A percentile compares a stretch with the other conserved stretches of the same genome.
Conservation (phyloP, 2,113 vertebrate species). For the Colistium nudipinnis region DNA sequence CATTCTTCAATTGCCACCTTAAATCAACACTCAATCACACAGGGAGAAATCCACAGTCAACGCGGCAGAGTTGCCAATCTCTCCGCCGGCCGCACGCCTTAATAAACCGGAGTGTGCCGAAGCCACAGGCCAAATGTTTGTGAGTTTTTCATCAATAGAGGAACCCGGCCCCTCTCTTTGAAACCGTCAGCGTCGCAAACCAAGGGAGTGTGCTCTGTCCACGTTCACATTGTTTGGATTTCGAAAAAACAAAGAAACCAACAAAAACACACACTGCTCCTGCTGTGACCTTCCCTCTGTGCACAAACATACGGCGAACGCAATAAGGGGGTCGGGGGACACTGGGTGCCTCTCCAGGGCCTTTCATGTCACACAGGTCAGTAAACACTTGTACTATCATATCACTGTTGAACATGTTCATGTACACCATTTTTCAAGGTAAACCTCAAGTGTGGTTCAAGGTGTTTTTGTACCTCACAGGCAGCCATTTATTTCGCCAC, state of each 20-base stretch:
- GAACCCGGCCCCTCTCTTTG: slow-evolving; percentile 8
- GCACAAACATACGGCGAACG: not conserved
- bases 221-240: slow-evolving; percentile 15
- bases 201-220: slow-evolving; percentile 12
- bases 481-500: not conserved
- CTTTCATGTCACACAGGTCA: too few relatives aligned
- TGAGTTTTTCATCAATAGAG: slow-evolving; percentile 55
- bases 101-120: slow-evolving; percentile 25
- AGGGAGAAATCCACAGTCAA: slow-evolving; percentile 32
- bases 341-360: too few relatives aligned
- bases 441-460: too few relatives aligned
- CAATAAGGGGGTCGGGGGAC: not conserved
- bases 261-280: not conserved
- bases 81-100: slow-evolving; percentile 21
- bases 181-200: slow-evolving; percentile 12
- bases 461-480: not conserved
- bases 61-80: slow-evolving; percentile 44
- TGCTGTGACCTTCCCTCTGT: not conserved
- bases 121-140: slow-evolving; percentile 46
- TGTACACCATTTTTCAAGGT: too few relatives aligned
- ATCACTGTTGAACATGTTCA: too few relatives aligned
- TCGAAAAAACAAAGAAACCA: too few relatives aligned
- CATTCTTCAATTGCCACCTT: slow-evolving; percentile 40
- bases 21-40: slow-evolving; percentile 42
- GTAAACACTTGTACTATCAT: too few relatives aligned